Conservation (phyloP, 2,113 vertebrate species). For the Steatornis caripensis region DNA sequence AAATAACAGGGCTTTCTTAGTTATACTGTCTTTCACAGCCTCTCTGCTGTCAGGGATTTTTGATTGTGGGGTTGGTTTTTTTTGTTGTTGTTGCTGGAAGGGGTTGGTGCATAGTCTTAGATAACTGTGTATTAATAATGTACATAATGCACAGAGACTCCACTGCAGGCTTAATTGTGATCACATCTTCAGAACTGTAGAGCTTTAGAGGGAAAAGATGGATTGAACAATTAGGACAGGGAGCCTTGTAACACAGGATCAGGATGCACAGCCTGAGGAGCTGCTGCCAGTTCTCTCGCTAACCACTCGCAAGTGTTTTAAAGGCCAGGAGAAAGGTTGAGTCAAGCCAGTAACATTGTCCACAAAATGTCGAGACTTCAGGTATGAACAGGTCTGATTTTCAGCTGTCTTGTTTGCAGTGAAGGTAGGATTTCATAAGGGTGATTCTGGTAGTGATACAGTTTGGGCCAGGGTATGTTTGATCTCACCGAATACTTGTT, state of each 20-base stretch:
- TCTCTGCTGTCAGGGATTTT: background rate
- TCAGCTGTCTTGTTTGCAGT: background rate
- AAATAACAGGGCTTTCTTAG: background rate
- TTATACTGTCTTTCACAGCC: background rate
- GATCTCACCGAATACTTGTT: background rate
- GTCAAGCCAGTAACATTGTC: background rate
- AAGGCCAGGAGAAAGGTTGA: background rate
- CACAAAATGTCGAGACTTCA: background rate
- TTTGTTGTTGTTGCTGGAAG: too few relatives aligned
- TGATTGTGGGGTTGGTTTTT: too few relatives aligned
- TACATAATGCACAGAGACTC: background rate
- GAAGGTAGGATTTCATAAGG: background rate
- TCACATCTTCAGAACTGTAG: background rate
- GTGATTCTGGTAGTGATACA: background rate
- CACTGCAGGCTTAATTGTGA: background rate
- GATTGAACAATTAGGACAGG: background rate
- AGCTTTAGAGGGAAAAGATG: background rate
- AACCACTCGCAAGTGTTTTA: background rate
- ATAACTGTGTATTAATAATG: background rate
- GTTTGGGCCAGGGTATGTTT: background rate
- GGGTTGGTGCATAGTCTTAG: background rate
- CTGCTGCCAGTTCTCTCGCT: background rate
- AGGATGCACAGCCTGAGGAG: background rate
- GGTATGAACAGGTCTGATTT: background rate
- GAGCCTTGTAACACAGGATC: background rate